A percentile compares a stretch with the other conserved stretches of the same genome.
Conservation (phyloP, 2,113 vertebrate species). For the Chiloscyllium plagiosum region DNA sequence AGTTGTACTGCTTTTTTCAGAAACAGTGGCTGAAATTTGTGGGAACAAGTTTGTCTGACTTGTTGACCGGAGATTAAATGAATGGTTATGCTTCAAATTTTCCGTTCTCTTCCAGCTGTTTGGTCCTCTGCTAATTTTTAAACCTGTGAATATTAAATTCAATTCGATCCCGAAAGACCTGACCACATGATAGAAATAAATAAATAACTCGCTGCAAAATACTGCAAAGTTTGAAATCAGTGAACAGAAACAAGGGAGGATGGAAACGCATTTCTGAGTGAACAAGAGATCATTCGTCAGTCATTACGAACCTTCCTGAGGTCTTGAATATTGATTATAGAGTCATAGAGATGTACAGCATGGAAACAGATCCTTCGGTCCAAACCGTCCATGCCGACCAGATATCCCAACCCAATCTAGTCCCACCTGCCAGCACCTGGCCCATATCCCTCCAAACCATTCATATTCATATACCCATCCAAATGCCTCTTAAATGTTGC, state of each 20-base stretch:
- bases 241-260: neutral
- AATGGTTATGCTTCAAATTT: neutral
- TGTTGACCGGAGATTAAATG: neutral
- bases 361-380: too few species aligned
- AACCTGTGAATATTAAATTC: neutral
- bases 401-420: too few species aligned
- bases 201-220: neutral
- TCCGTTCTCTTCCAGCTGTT: neutral
- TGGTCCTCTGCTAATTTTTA: neutral
- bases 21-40: neutral
- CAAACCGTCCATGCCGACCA: too few species aligned
- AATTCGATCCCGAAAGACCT: neutral
- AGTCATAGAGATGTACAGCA: too few species aligned
- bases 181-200: neutral
- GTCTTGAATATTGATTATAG: neutral
- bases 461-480: too few species aligned
- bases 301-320: neutral
- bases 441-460: too few species aligned
- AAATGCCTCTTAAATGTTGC: too few species aligned
- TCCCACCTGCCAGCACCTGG: too few species aligned
- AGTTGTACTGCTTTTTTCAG: neutral
- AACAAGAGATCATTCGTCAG: neutral
- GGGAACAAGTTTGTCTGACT: neutral
- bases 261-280: neutral
- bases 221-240: neutral